phyloP scores from a whole-genome alignment of 2,797 vertebrate genomes.

The Selene dorsalis region DNA sequence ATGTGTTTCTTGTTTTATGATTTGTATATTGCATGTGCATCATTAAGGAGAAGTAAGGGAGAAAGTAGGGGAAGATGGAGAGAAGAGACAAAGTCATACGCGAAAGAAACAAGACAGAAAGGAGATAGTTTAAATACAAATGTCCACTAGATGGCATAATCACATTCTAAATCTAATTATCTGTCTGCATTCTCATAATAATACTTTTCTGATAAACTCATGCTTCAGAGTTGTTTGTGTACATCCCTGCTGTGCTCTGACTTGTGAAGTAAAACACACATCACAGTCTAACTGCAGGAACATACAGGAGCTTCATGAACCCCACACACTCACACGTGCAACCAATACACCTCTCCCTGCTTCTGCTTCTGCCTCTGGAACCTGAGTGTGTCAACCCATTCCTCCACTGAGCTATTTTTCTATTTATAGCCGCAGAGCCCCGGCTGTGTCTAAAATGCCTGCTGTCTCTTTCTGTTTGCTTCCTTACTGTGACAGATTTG shows the following conservation, averaged over 20 bases:
- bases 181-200: not conserved
- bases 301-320: not conserved
- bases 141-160: slow-evolving; percentile 65
- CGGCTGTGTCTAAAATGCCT: slow-evolving; percentile 55
- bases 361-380: slow-evolving; percentile 40
- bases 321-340: slow-evolving; percentile 47
- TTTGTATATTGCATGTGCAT: not conserved
- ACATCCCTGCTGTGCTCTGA: not conserved
- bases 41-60: too few species aligned
- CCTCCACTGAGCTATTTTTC: slow-evolving; percentile 67
- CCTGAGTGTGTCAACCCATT: slow-evolving; percentile 55
- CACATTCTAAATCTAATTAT: too few species aligned
- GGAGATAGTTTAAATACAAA: not conserved
- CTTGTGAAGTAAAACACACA: not conserved
- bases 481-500: slow-evolving; percentile 59
- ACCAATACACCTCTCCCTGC: slow-evolving; percentile 26
- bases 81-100: not conserved
- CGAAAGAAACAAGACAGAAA: not conserved
- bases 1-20: not conserved
- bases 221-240: not conserved
- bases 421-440: slow-evolving; percentile 74
- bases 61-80: not conserved
- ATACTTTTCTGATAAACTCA: slow-evolving; percentile 11
- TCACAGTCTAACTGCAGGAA: not conserved
- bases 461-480: slow-evolving; percentile 64